Evolutionary conservation across 2,888 invertebrate genomes (phyloP).

Genomic region (Chloroclysta siterata): DNA sequence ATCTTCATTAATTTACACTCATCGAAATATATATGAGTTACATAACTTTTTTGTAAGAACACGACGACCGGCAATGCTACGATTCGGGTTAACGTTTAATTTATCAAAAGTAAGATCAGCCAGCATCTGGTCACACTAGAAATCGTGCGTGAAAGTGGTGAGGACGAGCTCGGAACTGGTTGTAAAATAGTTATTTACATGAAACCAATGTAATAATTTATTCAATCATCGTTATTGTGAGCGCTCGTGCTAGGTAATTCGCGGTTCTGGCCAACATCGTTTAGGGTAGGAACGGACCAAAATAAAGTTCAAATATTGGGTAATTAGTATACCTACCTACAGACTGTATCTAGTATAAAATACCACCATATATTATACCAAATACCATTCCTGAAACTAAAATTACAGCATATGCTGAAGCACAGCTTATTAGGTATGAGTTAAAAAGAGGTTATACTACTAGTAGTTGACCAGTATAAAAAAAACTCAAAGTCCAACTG

Average conservation of each 20-base stretch:
- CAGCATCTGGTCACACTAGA: conserved; percentile 63
- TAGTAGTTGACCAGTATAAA: no score
- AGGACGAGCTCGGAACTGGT: conserved; percentile 66
- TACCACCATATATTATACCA: no score
- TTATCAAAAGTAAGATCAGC: conserved; percentile 57
- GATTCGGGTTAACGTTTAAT: conserved; percentile 40
- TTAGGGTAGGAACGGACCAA: background rate
- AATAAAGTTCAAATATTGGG: background rate
- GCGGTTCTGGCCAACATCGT: conserved; percentile 26
- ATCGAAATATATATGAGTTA: conserved; percentile 33
- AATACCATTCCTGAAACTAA: no score
- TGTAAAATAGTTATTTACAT: conserved; percentile 69
- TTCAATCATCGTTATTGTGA: conserved; percentile 48
- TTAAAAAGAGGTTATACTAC: no score
- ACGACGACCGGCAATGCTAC: conserved; percentile 11
- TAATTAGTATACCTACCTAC: no score
- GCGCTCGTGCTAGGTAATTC: conserved; percentile 41
- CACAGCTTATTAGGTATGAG: no score
- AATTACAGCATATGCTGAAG: no score
- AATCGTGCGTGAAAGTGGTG: conserved; percentile 74
- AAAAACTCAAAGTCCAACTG: no score
- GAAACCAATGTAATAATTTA: conserved; percentile 53
- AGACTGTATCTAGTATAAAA: no score
- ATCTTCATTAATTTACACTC: conserved; percentile 39
- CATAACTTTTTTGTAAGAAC: conserved; percentile 35